phyloP scores from a whole-genome alignment of 2,797 vertebrate species.

The Semotilus atromaculatus region DNA sequence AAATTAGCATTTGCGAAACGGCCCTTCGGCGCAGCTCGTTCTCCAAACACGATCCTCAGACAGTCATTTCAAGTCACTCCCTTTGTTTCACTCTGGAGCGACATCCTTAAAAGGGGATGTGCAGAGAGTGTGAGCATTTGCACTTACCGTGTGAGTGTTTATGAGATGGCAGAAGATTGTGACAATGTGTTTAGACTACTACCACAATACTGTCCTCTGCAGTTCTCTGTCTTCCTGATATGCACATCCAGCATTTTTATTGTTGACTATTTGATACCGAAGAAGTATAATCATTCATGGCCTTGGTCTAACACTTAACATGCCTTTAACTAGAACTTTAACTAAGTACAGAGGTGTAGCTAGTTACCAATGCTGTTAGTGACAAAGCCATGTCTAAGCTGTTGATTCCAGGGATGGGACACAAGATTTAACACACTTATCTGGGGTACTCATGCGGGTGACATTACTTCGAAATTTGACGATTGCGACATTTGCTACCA shows the following conservation, averaged over 20 bases:
- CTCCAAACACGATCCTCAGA: slow-evolving; percentile 19
- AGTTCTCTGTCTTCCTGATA: neutral
- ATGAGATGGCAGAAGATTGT: slow-evolving; percentile 29
- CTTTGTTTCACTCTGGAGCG: slow-evolving; percentile 1
- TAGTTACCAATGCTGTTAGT: neutral
- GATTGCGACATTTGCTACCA: neutral
- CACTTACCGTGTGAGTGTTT: slow-evolving; percentile 45
- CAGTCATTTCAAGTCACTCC: slow-evolving; percentile 1
- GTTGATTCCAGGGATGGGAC: neutral
- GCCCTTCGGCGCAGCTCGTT: neutral
- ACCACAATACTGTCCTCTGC: slow-evolving; percentile 22
- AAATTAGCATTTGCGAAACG: neutral
- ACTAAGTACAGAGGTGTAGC: neutral
- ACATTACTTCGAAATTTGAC: neutral
- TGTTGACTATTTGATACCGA: neutral
- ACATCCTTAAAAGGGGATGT: slow-evolving; percentile 59
- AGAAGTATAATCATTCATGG: neutral
- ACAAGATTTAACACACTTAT: neutral
- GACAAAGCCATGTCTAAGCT: neutral
- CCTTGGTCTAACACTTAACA: too few species aligned
- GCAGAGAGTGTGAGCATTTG: neutral
- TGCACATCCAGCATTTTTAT: slow-evolving; percentile 1
- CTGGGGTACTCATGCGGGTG: too few species aligned
- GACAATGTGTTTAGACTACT: slow-evolving; percentile 48
- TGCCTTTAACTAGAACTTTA: neutral